Evolutionary conservation across 2,113 vertebrate species (phyloP), one percentile per base, ranked within the genome.

Genomic region (Mandrillus leucophaeus): DNA sequence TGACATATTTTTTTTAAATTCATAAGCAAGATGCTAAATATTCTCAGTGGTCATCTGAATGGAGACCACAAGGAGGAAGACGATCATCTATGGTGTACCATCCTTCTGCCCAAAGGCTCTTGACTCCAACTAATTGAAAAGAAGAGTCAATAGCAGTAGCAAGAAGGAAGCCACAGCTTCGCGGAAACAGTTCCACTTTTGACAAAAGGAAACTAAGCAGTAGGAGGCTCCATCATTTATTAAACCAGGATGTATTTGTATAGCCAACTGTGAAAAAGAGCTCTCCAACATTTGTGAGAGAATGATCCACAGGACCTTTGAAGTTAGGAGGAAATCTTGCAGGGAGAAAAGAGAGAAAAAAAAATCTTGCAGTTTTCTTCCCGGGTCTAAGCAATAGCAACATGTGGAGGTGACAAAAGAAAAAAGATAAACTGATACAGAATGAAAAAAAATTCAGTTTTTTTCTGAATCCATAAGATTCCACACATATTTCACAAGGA

Each of bases 181-280:
- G 27, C 23, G 61, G 52, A 80, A 95, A 83, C 55, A 64, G 81
- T 45, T 79, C 43, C 23, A 45, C n/a, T 35, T 94, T 88, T 57
- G 43, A 55, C 88, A 90, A 95, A 95, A 95, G 30, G 59, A 96
- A 95, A 52, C 45, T 64, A 91, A 89, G 52, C 89, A 92, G 45
- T 48, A 73, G 68, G 57, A 82, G 20, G 83, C 45, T 18, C 30
- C 40, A 40, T 22, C 35, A 70, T 72, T 90, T 76, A 95, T 70
- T 95, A 94, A 72, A 78, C 57, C 80, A 78, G 35, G 45, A 27
- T 66, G 23, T 64, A 20, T 90, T 93, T 90, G 73, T 85, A 82
- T 64, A 38, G 76, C 50, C 43, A 93, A 30, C 55, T 85, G 82
- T 76, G 86, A 91, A 81, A 64, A 92, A 93, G 64, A 84, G 73